These are phyloP conservation scores for Tenebrio molitor DNA, from an alignment of 1,140 invertebrate species.

Conservation along the genomic window DNA sequence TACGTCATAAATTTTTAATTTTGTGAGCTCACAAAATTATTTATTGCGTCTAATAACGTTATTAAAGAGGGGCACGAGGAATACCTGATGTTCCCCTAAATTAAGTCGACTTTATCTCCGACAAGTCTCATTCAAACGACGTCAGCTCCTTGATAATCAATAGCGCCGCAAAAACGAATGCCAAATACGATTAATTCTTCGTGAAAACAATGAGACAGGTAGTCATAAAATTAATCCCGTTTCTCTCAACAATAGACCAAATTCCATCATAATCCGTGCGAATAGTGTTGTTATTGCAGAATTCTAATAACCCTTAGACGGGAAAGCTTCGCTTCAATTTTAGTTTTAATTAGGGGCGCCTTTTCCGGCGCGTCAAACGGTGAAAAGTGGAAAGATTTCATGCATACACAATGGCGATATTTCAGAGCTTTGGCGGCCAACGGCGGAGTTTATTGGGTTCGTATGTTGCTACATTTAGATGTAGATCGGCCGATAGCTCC, in stretches of 20 bases:
- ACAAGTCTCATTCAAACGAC: too few relatives aligned
- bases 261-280: too few relatives aligned
- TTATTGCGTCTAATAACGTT: not conserved
- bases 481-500: constrained; percentile 17
- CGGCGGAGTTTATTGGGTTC: not conserved
- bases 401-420: constrained; percentile 24
- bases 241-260: too few relatives aligned
- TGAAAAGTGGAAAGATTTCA: constrained; percentile 15
- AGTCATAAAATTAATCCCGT: too few relatives aligned
- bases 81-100: not conserved
- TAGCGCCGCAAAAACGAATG: not conserved
- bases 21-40: not conserved
- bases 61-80: not conserved
- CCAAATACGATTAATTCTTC: too few relatives aligned
- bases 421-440: constrained; percentile 10
- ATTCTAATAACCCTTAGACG: too few relatives aligned
- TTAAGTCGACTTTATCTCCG: not conserved
- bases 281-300: too few relatives aligned
- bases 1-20: not conserved
- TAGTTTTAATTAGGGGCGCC: constrained; percentile 18
- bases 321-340: too few relatives aligned
- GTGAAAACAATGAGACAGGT: too few relatives aligned
- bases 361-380: constrained; percentile 7
- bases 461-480: constrained; percentile 37
- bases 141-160: not conserved